Percentiles rank a stretch among this genome's conserved stretches.
phyloP scores from a whole-genome alignment of 2,113 vertebrate species.

The Aptenodytes forsteri region DNA sequence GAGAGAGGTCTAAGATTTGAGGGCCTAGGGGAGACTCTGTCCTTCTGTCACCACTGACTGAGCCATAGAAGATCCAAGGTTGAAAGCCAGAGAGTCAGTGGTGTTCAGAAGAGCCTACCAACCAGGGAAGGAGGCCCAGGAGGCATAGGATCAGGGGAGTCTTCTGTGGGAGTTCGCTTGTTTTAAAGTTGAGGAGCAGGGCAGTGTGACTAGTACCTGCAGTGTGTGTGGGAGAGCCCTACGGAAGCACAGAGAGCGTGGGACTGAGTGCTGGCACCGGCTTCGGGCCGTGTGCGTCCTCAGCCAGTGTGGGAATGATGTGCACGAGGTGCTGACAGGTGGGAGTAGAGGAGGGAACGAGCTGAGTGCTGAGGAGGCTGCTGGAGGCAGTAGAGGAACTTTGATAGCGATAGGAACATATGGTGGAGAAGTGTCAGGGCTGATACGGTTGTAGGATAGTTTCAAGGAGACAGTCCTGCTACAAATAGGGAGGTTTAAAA shows the following conservation, averaged over 20 bases:
- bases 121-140: neutral
- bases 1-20: neutral
- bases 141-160: neutral
- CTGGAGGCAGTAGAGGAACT: neutral
- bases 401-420: neutral
- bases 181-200: neutral
- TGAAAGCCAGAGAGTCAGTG: neutral
- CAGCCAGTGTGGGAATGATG: neutral
- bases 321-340: neutral
- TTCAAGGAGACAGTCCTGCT: neutral
- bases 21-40: neutral
- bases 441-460: neutral
- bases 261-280: neutral
- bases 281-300: rapidly evolving
- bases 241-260: rapidly evolving
- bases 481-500: neutral
- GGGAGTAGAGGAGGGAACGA: neutral
- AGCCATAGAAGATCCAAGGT: neutral
- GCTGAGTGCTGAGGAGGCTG: neutral
- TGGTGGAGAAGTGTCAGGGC: neutral
- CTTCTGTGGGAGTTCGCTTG: neutral
- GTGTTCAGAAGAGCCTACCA: neutral
- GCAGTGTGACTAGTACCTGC: neutral
- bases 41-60: neutral
- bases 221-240: neutral